These are phyloP conservation scores for Okapia johnstoni DNA, from an alignment of 2,113 vertebrate genomes.

Conservation along the genomic window DNA sequence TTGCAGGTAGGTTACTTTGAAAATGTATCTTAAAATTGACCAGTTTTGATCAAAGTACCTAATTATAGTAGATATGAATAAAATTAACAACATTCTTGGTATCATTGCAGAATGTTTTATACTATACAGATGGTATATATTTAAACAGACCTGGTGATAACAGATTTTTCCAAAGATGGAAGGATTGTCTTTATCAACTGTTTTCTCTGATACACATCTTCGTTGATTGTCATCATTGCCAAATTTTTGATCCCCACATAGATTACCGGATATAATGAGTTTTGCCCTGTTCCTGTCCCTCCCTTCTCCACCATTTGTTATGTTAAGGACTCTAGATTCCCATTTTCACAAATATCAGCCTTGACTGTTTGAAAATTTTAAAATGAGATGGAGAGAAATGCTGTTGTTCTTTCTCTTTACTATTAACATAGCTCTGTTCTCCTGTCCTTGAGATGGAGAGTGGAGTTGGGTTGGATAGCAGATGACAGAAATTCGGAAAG, in stretches of 20 bases:
- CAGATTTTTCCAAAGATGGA: slow-evolving; percentile 9
- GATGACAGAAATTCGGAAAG: background rate
- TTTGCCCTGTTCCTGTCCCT: background rate
- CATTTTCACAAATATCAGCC: background rate
- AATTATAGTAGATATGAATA: slow-evolving; percentile 16
- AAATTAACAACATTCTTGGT: slow-evolving; percentile 12
- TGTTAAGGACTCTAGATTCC: background rate
- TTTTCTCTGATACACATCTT: slow-evolving; percentile 2
- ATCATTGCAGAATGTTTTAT: slow-evolving; percentile 10
- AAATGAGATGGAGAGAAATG: background rate
- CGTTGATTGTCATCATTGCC: background rate
- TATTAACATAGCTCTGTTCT: background rate
- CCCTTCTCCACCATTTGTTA: background rate
- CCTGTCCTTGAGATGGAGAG: background rate
- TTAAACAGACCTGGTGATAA: background rate
- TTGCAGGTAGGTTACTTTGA: slow-evolving; percentile 88
- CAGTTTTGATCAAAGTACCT: slow-evolving; percentile 24
- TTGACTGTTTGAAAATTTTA: background rate
- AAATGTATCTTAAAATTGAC: slow-evolving; percentile 32
- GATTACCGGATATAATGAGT: background rate
- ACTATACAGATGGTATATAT: slow-evolving; percentile 13
- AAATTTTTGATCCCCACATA: background rate
- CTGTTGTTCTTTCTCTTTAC: background rate
- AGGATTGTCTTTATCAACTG: background rate
- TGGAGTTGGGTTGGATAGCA: background rate